Percentiles rank a stretch among this genome's conserved stretches.
phyloP scores from a whole-genome alignment of 1,140 invertebrate species.

The Bombus haemorrhoidalis region DNA sequence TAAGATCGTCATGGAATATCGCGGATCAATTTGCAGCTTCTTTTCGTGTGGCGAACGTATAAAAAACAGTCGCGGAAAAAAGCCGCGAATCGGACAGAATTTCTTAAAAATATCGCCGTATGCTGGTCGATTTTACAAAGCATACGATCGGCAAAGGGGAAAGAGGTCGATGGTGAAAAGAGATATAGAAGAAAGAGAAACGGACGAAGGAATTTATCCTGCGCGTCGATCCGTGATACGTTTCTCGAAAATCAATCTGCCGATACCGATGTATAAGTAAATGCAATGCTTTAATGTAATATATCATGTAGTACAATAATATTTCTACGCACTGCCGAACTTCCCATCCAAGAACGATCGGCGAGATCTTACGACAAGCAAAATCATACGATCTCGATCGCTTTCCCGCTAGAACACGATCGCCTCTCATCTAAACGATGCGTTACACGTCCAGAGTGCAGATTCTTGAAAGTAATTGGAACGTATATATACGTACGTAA shows the following conservation, averaged over 20 bases:
- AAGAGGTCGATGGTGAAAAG: neutral
- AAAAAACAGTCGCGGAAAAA: slow-evolving; percentile 4
- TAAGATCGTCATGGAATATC: slow-evolving; percentile 42
- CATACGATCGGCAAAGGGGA: neutral
- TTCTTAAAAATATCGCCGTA: neutral
- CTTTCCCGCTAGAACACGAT: too few relatives aligned
- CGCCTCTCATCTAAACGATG: neutral
- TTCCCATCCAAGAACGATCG: slow-evolving; percentile 43
- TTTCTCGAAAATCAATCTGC: slow-evolving; percentile 45
- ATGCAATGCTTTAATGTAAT: slow-evolving; percentile 62
- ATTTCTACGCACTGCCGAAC: slow-evolving; percentile 52
- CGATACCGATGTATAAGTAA: slow-evolving; percentile 64
- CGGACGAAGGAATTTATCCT: neutral
- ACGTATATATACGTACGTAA: neutral
- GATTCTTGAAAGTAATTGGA: neutral
- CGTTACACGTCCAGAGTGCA: too few relatives aligned
- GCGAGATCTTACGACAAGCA: neutral
- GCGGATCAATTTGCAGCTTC: slow-evolving; percentile 33
- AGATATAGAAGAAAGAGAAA: neutral
- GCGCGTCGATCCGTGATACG: slow-evolving; percentile 43
- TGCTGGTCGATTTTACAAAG: neutral
- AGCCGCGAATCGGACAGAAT: too few relatives aligned
- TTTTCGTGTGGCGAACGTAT: neutral
- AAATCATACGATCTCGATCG: neutral
- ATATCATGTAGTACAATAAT: slow-evolving; percentile 64